Conservation (phyloP, 2,888 invertebrate species). For the Rhyacophila evoluta region DNA sequence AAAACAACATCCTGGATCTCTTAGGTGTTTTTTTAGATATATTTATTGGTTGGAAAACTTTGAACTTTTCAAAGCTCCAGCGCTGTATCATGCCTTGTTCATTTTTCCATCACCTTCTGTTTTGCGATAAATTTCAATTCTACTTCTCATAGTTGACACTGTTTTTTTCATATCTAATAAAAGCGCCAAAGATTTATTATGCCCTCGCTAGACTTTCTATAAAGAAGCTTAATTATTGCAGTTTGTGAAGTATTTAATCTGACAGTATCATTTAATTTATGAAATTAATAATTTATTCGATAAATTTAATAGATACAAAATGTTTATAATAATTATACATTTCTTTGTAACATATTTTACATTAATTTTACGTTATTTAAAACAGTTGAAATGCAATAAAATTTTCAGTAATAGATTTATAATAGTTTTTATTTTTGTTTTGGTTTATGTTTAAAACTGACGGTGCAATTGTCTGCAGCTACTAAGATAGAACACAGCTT, state of each 20-base stretch:
- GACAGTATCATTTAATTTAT: no score
- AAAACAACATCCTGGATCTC: background rate
- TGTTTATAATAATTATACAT: no score
- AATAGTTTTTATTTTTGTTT: no score
- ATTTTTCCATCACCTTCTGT: slow-evolving; percentile 39
- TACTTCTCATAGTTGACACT: slow-evolving; percentile 20
- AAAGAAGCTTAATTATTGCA: background rate
- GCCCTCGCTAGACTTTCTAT: background rate
- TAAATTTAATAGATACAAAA: no score
- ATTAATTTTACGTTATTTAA: no score
- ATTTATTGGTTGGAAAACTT: slow-evolving; percentile 37
- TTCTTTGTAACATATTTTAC: no score
- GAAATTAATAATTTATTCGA: no score
- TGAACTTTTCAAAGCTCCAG: slow-evolving; percentile 34
- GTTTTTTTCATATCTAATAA: slow-evolving; percentile 26
- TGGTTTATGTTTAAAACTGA: no score
- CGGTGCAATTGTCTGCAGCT: no score
- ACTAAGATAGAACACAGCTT: no score
- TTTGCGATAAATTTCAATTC: slow-evolving; percentile 42
- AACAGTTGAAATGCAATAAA: no score
- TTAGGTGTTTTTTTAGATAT: slow-evolving; percentile 26
- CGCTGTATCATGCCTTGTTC: slow-evolving; percentile 37
- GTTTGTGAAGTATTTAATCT: background rate
- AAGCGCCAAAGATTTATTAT: slow-evolving; percentile 17
- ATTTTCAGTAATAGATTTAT: no score